Evolutionary conservation across 2,888 invertebrate species (phyloP).

Genomic region (Macrosoma leucophasiata): DNA sequence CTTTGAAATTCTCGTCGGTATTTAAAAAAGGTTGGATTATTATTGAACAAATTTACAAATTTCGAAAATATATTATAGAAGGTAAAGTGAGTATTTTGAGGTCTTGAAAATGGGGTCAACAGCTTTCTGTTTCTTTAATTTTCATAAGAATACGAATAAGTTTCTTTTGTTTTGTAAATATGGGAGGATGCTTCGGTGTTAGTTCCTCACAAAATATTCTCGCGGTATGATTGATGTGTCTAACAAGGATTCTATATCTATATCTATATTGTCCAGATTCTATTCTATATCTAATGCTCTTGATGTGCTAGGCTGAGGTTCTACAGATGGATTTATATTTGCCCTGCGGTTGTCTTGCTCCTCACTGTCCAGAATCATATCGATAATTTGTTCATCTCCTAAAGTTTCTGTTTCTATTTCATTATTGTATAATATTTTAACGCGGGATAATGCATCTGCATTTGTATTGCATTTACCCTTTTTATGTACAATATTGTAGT

Average conservation of each 20-base stretch:
- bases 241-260: conserved; percentile 3
- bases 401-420: conserved; percentile 1
- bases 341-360: not conserved
- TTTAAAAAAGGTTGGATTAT: too few relatives aligned
- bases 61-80: too few relatives aligned
- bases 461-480: conserved; percentile 15
- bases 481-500: conserved; percentile 15
- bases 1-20: too few relatives aligned
- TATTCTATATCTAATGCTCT: not conserved
- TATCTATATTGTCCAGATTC: too few relatives aligned
- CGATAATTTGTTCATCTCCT: not conserved
- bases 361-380: not conserved
- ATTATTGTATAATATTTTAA: conserved; percentile 3
- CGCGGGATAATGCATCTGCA: conserved; percentile 18
- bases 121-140: conserved; percentile 10
- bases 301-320: not conserved
- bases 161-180: not conserved
- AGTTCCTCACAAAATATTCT: not conserved
- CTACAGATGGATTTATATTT: too few relatives aligned
- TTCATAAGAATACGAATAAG: too few relatives aligned
- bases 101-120: conserved; percentile 13
- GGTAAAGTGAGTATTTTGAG: not conserved
- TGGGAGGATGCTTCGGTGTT: not conserved
- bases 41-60: too few relatives aligned
- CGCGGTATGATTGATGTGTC: not conserved